Evolutionary conservation across 1,140 invertebrate genomes (phyloP).

Genomic region (Musca vetustissima): DNA sequence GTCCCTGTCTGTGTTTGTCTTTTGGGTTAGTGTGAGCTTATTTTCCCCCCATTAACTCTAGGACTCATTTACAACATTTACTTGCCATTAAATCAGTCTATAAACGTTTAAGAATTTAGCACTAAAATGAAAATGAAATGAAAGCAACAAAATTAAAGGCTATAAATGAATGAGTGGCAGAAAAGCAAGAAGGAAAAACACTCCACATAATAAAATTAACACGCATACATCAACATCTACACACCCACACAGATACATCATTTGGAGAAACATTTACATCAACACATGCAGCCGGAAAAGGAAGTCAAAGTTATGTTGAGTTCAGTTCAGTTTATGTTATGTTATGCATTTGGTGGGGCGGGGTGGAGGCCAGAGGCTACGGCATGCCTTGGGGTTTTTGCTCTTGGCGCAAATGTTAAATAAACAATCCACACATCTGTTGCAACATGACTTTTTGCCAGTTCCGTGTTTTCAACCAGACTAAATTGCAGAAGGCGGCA

Average conservation of each 20-base stretch:
- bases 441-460: constrained; percentile 27
- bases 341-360: background rate
- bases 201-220: constrained; percentile 10
- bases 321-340: too few species aligned
- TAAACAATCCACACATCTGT: constrained; percentile 23
- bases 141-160: background rate
- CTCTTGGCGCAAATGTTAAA: constrained; percentile 10
- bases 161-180: too few species aligned
- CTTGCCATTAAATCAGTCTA: constrained; percentile 31
- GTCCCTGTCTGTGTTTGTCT: background rate
- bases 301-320: too few species aligned
- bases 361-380: background rate
- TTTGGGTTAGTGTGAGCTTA: background rate
- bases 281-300: too few species aligned
- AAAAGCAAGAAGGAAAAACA: background rate
- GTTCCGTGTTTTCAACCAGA: background rate
- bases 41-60: constrained; percentile 26
- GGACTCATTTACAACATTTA: constrained; percentile 25
- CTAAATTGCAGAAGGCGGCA: constrained; percentile 14
- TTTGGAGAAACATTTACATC: background rate
- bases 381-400: background rate
- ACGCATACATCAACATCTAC: background rate
- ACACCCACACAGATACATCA: background rate
- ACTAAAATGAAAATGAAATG: background rate
- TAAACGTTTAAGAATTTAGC: constrained; percentile 29